Conservation (phyloP, 2,797 vertebrate genomes). For the Harpagifer antarcticus region DNA sequence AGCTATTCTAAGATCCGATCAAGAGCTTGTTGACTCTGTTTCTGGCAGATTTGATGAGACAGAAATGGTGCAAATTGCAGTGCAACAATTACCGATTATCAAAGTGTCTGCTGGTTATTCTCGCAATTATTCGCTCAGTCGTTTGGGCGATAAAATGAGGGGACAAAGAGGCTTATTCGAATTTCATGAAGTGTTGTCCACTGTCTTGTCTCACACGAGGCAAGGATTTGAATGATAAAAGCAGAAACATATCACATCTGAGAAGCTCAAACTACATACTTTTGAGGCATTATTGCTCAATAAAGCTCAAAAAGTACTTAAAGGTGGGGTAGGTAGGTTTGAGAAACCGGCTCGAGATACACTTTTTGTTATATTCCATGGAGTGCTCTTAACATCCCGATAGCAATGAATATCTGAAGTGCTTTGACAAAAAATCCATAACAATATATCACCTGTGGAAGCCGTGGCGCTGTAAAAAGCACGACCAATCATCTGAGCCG, state of each 20-base stretch:
- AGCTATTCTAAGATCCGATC: slow-evolving; percentile 62
- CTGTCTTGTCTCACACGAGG: background rate
- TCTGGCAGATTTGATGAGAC: slow-evolving; percentile 38
- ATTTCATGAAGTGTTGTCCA: background rate
- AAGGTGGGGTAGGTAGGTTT: too few species aligned
- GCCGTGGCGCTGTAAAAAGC: too few species aligned
- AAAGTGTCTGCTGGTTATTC: slow-evolving; percentile 1
- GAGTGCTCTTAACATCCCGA: too few species aligned
- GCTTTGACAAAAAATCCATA: too few species aligned
- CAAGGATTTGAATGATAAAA: background rate
- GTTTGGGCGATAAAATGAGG: background rate
- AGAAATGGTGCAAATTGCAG: slow-evolving; percentile 10
- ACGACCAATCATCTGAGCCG: too few species aligned
- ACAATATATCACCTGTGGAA: too few species aligned
- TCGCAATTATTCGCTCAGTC: background rate
- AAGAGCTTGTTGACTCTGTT: slow-evolving; percentile 36
- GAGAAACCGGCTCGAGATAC: too few species aligned
- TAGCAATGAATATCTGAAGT: too few species aligned
- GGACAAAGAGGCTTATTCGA: background rate
- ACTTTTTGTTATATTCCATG: too few species aligned
- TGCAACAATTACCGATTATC: background rate
- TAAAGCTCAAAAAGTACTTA: background rate
- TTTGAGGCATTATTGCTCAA: background rate
- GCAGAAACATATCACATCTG: background rate
- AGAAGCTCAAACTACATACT: background rate